Evolutionary conservation across 2,113 vertebrate species (phyloP).

Genomic region (Vidua macroura): DNA sequence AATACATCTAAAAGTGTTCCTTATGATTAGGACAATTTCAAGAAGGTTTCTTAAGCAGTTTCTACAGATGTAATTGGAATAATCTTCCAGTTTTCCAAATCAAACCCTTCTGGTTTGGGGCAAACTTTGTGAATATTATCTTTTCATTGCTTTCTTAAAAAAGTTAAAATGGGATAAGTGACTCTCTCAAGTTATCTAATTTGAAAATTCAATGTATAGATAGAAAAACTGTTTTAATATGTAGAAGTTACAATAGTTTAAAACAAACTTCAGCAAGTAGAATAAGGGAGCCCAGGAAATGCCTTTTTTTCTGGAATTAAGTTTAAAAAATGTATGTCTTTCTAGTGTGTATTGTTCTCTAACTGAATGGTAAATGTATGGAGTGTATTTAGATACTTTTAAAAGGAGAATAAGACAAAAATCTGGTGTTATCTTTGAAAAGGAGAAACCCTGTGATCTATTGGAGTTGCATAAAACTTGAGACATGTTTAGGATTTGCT

Average conservation of each 20-base stretch:
- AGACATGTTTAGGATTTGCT: neutral
- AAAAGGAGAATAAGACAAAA: conserved; percentile 1
- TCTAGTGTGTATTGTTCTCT: neutral
- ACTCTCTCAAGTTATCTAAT: neutral
- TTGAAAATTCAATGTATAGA: neutral
- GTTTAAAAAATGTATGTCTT: neutral
- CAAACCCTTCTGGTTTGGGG: neutral
- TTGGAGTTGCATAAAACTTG: neutral
- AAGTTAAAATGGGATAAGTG: neutral
- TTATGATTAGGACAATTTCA: neutral
- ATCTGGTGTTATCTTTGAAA: neutral
- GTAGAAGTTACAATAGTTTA: neutral
- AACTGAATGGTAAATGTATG: neutral
- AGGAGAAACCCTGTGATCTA: neutral
- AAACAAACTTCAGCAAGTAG: neutral
- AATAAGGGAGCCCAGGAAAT: neutral
- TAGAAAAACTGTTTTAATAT: neutral
- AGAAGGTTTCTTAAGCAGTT: neutral
- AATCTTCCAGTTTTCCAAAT: neutral
- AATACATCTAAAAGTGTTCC: neutral
- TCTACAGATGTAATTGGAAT: neutral
- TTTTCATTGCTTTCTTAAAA: neutral
- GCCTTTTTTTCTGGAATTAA: neutral
- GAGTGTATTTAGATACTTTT: neutral
- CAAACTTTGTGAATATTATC: neutral